Base-by-base conservation (phyloP, 2,113 vertebrate genomes). In the Collichthys lucidus region DNA sequence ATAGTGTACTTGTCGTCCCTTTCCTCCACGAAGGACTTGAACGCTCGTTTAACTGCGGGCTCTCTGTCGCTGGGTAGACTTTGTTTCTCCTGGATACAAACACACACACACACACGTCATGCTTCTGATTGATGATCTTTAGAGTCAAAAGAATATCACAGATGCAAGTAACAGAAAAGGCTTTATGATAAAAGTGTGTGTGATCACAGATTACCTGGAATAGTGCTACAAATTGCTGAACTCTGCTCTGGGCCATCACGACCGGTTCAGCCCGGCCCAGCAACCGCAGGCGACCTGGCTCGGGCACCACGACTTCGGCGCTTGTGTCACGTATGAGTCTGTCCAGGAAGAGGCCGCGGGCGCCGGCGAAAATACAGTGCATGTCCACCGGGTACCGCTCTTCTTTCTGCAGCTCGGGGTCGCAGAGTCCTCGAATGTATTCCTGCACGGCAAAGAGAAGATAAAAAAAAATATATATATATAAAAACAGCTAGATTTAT, bases 291-390 rank as follows among this genome's bases (percentile, higher is more conserved):
- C 95, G 87, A 15, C 98, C 98, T 0, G 95, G 96, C 79, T 98
- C 97, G 24, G 95, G 84, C 47, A 99, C 93, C 55, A 95, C 88
- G 8, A 99, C 96, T 66, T 98, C 97, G 0, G 98, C 97, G 65
- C 96, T 98, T 0, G 97, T 99, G 86, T 98, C 97, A 78, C 96
- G 95, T 77, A 98, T 95, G 35, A 99, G 94, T 19, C 96, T 94
- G 88, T 97, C 96, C 74, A 99, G 92, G 90, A 99, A 99, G 26
- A 98, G 95, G 50, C 94, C 96, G 42, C 95, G 93, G 0, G 97
- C 96, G 0, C 97, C 97, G 10, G 93, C 97, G 15, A 99, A 99
- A 91, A 99, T 98, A 79, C 98, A 99, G 88, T 99, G 98, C 97
- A 99, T 98, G 89, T 98, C 97, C 87, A 96, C 97, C 0, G 98